These are phyloP conservation scores for Holotrichia oblita DNA, from an alignment of 1,140 invertebrate genomes.

Conservation along the genomic window DNA sequence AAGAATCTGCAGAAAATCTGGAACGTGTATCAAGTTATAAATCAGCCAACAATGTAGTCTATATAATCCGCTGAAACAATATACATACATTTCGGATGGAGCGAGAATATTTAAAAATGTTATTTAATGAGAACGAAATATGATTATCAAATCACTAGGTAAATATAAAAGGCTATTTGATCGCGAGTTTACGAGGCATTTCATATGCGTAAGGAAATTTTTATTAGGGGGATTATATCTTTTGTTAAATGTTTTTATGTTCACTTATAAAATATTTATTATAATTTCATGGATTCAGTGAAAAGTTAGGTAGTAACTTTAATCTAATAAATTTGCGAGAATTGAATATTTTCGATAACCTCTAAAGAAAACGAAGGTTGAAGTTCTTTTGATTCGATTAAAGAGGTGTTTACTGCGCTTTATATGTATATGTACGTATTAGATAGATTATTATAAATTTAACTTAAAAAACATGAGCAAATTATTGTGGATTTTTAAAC, in stretches of 20 bases:
- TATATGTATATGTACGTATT: background rate
- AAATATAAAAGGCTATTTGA: constrained; percentile 23
- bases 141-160: constrained; percentile 4
- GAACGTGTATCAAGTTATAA: constrained; percentile 27
- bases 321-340: background rate
- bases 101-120: background rate
- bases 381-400: background rate
- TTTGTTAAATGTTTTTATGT: constrained; percentile 24
- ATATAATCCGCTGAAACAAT: constrained; percentile 19
- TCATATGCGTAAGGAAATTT: constrained; percentile 1
- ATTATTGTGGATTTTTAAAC: too few species aligned
- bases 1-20: constrained; percentile 8
- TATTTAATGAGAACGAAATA: constrained; percentile 1
- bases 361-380: background rate
- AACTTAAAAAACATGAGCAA: too few species aligned
- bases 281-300: background rate
- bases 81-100: constrained; percentile 1
- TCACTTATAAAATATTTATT: constrained; percentile 20
- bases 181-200: constrained; percentile 11
- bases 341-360: background rate
- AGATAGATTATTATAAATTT: too few species aligned
- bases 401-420: background rate
- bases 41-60: constrained; percentile 20
- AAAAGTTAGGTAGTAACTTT: background rate
- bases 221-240: constrained; percentile 10